A percentile compares a stretch with the other conserved stretches of the same genome.
Conservation (phyloP, 2,113 vertebrate species). For the Polyodon spathula region DNA sequence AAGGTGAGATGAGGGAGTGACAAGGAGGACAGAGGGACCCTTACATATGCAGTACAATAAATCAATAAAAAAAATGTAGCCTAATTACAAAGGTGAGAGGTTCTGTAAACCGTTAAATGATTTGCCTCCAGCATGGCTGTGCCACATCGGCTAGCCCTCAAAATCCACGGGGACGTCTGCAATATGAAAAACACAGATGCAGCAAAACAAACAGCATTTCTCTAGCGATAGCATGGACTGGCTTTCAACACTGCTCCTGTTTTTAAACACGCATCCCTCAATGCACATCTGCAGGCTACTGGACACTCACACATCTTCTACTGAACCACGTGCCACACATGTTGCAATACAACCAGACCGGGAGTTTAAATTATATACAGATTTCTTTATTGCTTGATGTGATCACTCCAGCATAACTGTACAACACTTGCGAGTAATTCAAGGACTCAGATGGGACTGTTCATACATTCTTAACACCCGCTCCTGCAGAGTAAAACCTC, state of each 20-base stretch:
- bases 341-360: no score
- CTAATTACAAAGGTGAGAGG: conserved; percentile 58
- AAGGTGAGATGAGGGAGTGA: conserved; percentile 2
- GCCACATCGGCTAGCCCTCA: conserved; percentile 71
- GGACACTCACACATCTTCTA: no score
- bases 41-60: conserved; percentile 9
- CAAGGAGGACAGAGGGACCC: neutral
- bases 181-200: conserved; percentile 72
- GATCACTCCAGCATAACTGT: no score
- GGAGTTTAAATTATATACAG: no score
- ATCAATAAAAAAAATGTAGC: conserved; percentile 39
- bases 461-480: no score
- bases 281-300: no score
- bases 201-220: conserved; percentile 56
- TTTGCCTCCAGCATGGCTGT: conserved; percentile 67
- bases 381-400: neutral
- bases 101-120: conserved; percentile 63
- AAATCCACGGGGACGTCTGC: conserved; percentile 73
- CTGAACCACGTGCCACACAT: no score
- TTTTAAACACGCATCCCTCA: conserved; percentile 1
- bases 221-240: conserved; percentile 37
- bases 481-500: no score
- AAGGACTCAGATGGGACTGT: no score
- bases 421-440: no score
- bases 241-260: conserved; percentile 34